Evolutionary conservation across 30 jellyfish, hydroid and myxozoan genomes (phyloP).

Genomic region (Cassiopea andromeda): DNA sequence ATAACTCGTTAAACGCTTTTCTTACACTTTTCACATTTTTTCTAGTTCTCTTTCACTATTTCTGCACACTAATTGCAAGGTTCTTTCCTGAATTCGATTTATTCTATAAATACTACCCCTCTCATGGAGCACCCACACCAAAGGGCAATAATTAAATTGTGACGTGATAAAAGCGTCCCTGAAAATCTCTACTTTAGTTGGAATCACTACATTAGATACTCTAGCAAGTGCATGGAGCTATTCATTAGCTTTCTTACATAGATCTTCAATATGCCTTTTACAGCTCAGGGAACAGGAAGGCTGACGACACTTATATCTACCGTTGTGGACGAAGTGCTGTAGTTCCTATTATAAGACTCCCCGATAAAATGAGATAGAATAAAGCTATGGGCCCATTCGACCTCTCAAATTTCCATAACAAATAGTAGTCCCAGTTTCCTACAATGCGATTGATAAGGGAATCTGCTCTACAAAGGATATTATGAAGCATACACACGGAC

Average conservation of each 20-base stretch:
- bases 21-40: neutral
- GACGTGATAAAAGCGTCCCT: neutral
- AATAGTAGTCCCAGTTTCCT: too few relatives aligned
- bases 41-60: neutral
- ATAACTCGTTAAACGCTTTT: neutral
- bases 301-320: too few relatives aligned
- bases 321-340: too few relatives aligned
- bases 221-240: neutral
- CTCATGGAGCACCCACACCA: neutral
- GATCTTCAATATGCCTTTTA: neutral
- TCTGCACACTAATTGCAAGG: neutral
- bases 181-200: conserved; percentile 9
- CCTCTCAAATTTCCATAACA: too few relatives aligned
- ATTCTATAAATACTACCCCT: neutral
- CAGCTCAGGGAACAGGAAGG: neutral
- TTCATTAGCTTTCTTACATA: neutral
- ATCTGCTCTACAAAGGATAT: too few relatives aligned
- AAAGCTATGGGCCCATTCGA: too few relatives aligned
- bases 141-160: neutral
- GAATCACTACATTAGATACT: neutral
- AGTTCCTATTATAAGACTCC: too few relatives aligned
- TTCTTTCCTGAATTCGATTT: neutral
- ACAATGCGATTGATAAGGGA: too few relatives aligned
- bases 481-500: too few relatives aligned
- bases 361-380: too few relatives aligned